Evolutionary conservation across 2,797 vertebrate species (phyloP).

Genomic region (Falco cherrug): DNA sequence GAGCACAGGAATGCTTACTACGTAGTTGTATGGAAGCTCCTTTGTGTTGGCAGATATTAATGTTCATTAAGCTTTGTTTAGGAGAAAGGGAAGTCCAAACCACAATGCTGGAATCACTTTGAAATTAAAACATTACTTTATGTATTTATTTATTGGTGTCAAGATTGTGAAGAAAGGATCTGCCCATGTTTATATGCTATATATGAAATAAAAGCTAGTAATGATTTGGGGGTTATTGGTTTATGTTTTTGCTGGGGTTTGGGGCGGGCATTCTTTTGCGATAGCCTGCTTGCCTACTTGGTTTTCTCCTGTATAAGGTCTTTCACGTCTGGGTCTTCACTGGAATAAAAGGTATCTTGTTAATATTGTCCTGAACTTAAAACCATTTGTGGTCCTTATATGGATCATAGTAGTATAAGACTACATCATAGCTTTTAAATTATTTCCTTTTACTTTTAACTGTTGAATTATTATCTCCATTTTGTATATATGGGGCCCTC

Average conservation of each 20-base stretch:
- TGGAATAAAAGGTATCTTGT: not conserved
- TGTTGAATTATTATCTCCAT: not conserved
- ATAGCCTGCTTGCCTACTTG: not conserved
- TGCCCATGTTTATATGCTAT: not conserved
- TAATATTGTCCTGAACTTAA: not conserved
- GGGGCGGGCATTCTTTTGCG: not conserved
- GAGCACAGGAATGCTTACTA: not conserved
- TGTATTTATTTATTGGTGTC: conserved; percentile 12
- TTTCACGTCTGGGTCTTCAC: not conserved
- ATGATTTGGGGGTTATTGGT: not conserved
- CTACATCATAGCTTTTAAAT: not conserved
- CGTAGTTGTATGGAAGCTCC: not conserved
- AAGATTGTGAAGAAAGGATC: not conserved
- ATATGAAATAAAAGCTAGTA: not conserved
- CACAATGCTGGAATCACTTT: not conserved
- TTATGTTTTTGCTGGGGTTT: not conserved
- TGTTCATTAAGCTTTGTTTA: not conserved
- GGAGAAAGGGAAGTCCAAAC: not conserved
- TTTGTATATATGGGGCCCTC: not conserved
- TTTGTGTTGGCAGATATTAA: not conserved
- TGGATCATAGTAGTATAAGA: not conserved
- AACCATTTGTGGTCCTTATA: not conserved
- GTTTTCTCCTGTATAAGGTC: not conserved
- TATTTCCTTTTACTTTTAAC: not conserved
- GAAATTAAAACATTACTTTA: not conserved